Base-by-base conservation (phyloP, 2,113 vertebrate genomes). In the Neoarius graeffei region DNA sequence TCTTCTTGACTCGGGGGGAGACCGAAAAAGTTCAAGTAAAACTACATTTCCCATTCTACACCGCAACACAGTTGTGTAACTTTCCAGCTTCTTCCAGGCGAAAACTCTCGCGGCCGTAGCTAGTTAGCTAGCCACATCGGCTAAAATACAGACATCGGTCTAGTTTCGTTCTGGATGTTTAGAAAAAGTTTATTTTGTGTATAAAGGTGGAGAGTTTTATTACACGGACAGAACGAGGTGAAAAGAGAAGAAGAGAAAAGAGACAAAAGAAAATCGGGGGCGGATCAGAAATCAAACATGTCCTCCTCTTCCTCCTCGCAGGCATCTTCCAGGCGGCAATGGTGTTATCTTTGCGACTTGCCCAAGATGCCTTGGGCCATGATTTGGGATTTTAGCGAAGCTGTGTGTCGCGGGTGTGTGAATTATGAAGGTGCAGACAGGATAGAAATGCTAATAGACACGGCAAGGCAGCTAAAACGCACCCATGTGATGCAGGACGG, bases 341-440 rank as follows among this genome's bases (percentile, higher is more conserved):
- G 97, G 97, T 98, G 97, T 91, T 97, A 97, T 94, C 94, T 98
- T 85, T 98, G 97, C 93, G 97, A 98, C 93, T 92, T 98, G 94
- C 97, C 97, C 1, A 97, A 97, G 94, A 97, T 97, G 96, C 97
- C 97, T 0, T 98, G 97, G 97, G 97, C 97, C 5, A 97, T 98
- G 94, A 96, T 97, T 84, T 97, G 97, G 97, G 97, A 97, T 93
- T 98, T 98, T 91, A 97, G 96, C 87, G 97, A 98, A 92, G 96
- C 97, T 42, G 97, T 98, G 7, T 98, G 97, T 74, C 95, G 97
- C 0, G 97, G 97, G 4, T 98, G 97, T 85, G 97, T 97, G n/a
- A 98, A 98, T 92, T 98, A 97, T 92, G 97, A 98, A 87, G 97
- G 97, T 3, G 96, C 96, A 0, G 96, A 98, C 83, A 95, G 97